Evolutionary conservation across 2,113 vertebrate species (phyloP).

Genomic region (Ondatra zibethicus): DNA sequence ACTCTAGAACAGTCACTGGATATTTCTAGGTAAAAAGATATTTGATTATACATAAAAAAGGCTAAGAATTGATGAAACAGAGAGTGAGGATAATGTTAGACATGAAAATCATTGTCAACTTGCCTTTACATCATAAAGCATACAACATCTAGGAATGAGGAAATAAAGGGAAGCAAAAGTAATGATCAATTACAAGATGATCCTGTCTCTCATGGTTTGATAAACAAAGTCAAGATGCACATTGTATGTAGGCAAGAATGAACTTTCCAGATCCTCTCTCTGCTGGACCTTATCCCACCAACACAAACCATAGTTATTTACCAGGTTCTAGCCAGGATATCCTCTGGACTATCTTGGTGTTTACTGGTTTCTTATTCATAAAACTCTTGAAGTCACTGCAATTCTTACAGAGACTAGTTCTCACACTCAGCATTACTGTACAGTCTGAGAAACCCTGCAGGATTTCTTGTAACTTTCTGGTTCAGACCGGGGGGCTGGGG

Average conservation of each 20-base stretch:
- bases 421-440: not conserved
- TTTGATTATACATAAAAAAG: constrained; percentile 8
- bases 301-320: not conserved
- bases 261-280: not conserved
- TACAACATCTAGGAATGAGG: constrained; percentile 19
- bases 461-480: not conserved
- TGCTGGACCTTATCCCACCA: not conserved
- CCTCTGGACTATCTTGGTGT: too few species aligned
- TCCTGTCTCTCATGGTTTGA: not conserved
- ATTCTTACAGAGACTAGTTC: not conserved
- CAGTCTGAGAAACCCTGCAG: not conserved
- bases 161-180: not conserved
- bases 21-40: constrained; percentile 39
- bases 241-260: not conserved
- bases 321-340: not conserved
- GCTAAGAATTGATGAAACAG: constrained; percentile 40
- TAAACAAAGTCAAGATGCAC: constrained; percentile 50
- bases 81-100: not conserved
- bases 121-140: not conserved
- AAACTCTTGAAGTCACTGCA: not conserved
- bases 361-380: not conserved
- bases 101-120: not conserved
- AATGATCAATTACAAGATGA: not conserved
- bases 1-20: not conserved
- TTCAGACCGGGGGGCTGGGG: rapidly evolving